Evolutionary conservation across 2,797 vertebrate species (phyloP).

Genomic region (Coilia nasus): DNA sequence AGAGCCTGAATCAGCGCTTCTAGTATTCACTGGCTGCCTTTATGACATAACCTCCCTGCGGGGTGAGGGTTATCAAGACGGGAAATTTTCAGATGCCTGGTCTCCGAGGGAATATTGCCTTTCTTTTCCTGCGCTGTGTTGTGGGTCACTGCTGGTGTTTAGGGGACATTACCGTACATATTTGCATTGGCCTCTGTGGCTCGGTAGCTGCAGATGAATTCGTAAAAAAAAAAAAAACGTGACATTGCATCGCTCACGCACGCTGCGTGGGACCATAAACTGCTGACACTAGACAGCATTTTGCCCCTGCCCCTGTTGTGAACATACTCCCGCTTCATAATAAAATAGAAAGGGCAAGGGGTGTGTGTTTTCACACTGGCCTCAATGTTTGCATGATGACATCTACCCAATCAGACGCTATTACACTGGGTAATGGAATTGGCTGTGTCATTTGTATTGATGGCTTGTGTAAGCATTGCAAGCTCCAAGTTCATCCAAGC

Average conservation of each 20-base stretch:
- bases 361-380: neutral
- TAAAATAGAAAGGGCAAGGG: neutral
- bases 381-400: neutral
- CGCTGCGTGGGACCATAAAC: neutral
- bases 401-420: neutral
- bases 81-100: constrained; percentile 10
- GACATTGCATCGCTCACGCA: neutral
- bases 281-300: constrained; percentile 12
- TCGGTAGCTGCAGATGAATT: neutral
- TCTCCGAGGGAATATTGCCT: constrained; percentile 26
- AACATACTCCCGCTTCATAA: neutral
- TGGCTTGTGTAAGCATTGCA: neutral
- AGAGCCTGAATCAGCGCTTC: constrained; percentile 45
- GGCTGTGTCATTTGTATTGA: constrained; percentile 6
- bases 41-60: constrained; percentile 27
- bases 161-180: neutral
- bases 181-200: neutral
- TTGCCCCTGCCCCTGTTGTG: neutral
- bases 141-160: neutral
- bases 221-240: neutral
- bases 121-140: neutral
- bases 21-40: neutral
- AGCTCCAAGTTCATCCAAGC: neutral
- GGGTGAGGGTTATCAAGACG: constrained; percentile 27
- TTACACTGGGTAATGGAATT: neutral